Base-by-base conservation (phyloP, 2,113 vertebrate species). In the Caretta caretta region DNA sequence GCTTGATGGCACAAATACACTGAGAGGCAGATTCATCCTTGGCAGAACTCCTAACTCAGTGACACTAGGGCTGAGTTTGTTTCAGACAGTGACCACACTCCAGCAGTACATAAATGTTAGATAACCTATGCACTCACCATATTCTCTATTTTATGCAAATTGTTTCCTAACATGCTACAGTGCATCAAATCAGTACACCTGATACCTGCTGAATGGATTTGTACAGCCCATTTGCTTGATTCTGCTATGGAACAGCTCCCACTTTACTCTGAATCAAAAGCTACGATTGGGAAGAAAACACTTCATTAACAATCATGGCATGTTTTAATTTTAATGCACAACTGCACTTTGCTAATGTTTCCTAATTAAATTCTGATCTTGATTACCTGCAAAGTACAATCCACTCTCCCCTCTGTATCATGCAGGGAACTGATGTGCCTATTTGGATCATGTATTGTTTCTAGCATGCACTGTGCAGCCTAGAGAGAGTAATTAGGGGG, bases 211-310 rank as follows among this genome's bases (percentile, higher is more conserved):
- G 1, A 79, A 16, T 22, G 29, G 12, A 42, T 48, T 83, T 78
- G 42, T 78, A 1, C 10, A 5, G 0, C 9, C 65, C 19, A 53
- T 86, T 31, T 72, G 48, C 48, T 7, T 27, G 49, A 62, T 31
- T 50, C 82, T 62, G 78, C 22, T 53, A 19, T 51, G 20, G 27
- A 95, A 76, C n/a, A 89, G 78, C 57, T 80, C 75, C 84, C 87
- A 81, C 53, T 50, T n/a, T 38, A 42, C 27, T 80, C 83, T 49
- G 75, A 84, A 87, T 38, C 42, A 1, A 10, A 59, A 51, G 3
- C 65, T n/a, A 10, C 83, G 31, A n/a, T 50, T 16, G 35, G 31
- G 53, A 92, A 89, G 29, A 90, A 10, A 6, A 82, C 12, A 51
- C 22, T 84, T 80, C 35, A 84, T 72, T 42, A 75, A n/a, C 11